phyloP scores from a whole-genome alignment of 2,888 invertebrate species.

The Syrista parreyssii region DNA sequence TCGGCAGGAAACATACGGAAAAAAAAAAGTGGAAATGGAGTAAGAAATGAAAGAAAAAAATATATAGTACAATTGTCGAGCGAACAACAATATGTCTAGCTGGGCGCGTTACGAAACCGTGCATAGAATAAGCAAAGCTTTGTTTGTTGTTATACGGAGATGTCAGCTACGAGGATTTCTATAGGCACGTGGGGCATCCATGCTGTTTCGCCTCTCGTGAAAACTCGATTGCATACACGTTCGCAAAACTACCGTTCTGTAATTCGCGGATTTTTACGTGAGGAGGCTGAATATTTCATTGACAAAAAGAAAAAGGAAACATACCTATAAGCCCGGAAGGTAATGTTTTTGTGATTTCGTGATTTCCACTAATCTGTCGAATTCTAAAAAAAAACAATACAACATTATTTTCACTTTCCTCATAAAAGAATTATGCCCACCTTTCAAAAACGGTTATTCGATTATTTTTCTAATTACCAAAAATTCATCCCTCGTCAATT shows the following conservation, averaged over 20 bases:
- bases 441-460: neutral
- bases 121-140: conserved; percentile 7
- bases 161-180: conserved; percentile 11
- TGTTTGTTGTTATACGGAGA: conserved; percentile 9
- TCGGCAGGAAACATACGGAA: conserved; percentile 2
- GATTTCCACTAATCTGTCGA: neutral
- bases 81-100: conserved; percentile 9
- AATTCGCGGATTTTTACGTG: neutral
- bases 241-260: neutral
- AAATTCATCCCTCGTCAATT: neutral
- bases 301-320: neutral
- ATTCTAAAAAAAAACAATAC: neutral
- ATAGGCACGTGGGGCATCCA: neutral
- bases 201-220: neutral
- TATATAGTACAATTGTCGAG: neutral
- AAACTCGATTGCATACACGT: neutral
- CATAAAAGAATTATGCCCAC: neutral
- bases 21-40: neutral
- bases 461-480: neutral
- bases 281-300: neutral
- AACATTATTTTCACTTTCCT: neutral
- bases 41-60: conserved; percentile 7
- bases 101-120: conserved; percentile 11
- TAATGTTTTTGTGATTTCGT: neutral
- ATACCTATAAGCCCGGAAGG: neutral